These are phyloP conservation scores for Thecocarcelia acutangulata DNA, from an alignment of 2,888 invertebrate genomes.

Conservation along the genomic window DNA sequence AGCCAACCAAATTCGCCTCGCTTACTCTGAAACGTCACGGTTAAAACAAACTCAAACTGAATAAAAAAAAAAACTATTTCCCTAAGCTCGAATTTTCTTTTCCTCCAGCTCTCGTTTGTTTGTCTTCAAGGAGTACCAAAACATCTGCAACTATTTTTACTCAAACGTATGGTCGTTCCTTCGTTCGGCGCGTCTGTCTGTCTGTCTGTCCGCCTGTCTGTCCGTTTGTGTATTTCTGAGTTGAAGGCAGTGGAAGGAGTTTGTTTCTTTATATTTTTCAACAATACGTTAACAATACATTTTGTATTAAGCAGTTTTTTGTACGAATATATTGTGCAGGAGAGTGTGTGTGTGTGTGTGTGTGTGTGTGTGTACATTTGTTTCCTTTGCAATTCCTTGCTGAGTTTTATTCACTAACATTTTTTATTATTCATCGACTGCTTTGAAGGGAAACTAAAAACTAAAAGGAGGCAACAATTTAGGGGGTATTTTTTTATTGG, in stretches of 20 bases:
- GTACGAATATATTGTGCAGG: neutral
- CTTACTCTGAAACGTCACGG: no score
- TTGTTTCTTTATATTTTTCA: conserved; percentile 22
- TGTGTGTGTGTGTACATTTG: neutral
- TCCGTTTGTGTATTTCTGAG: conserved; percentile 25
- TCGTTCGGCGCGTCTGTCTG: neutral
- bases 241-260: conserved; percentile 37
- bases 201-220: neutral
- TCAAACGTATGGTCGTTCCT: conserved; percentile 28
- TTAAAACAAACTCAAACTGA: no score
- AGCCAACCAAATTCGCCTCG: no score
- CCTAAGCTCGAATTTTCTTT: neutral
- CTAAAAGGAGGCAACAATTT: conserved; percentile 55
- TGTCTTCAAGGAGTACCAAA: conserved; percentile 63
- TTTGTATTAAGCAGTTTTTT: conserved; percentile 58
- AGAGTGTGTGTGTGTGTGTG: neutral
- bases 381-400: conserved; percentile 43
- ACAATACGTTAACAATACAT: conserved; percentile 65
- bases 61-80: neutral
- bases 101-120: conserved; percentile 9
- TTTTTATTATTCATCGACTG: conserved; percentile 53
- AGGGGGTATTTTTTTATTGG: conserved; percentile 46
- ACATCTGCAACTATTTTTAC: conserved; percentile 63
- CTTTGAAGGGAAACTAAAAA: conserved; percentile 24
- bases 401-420: conserved; percentile 36